Base-by-base conservation (phyloP, 2,113 vertebrate genomes). In the Coregonus clupeaformis region DNA sequence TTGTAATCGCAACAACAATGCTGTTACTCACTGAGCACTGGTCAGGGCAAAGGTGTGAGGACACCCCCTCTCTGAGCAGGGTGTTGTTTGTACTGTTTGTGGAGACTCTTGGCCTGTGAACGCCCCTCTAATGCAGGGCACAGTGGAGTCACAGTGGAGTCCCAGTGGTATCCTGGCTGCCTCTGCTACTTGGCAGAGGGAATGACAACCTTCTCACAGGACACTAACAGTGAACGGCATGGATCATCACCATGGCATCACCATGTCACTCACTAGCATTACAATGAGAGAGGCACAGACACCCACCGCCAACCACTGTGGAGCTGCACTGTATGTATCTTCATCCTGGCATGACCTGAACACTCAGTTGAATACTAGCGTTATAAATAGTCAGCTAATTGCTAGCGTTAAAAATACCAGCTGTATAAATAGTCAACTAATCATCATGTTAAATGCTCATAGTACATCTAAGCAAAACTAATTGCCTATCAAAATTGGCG, bases 1-100 rank as follows among this genome's bases (percentile, higher is more conserved):
- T 94, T 93, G 90, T 94, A 92, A 90, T 90, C 36, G 7, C 90
- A 89, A 90, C 86, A 88, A 93, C 91, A 92, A 89, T 91, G 89
- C 91, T 92, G 94, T 92, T 93, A 92, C 80, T 92, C 87, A 89
- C 85, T 68, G 24, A 55, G 59, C 11, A 1, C 24, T 55, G 27
- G 45, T 9, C 5, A 72, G 66, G 3, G 1, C 30, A 67, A 45
- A 74, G 74, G 76, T 60, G 74, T 63, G 16, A 52, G 36, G 27
- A 62, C 4, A 30, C 57, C 36, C 62, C 22, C 57, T 29, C 20
- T 60, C 59, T 22, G 57, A 60, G 36, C 32, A 14, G 24, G 36
- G 63, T 63, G 32, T 45, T 62, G 36, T 68, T 67, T 49, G 62
- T 68, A 65, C 20, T 18, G 64, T 55, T n/a, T 27, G n/a, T 13